Conservation (phyloP, 2,113 vertebrate genomes). For the Eudyptes chrysolophus region DNA sequence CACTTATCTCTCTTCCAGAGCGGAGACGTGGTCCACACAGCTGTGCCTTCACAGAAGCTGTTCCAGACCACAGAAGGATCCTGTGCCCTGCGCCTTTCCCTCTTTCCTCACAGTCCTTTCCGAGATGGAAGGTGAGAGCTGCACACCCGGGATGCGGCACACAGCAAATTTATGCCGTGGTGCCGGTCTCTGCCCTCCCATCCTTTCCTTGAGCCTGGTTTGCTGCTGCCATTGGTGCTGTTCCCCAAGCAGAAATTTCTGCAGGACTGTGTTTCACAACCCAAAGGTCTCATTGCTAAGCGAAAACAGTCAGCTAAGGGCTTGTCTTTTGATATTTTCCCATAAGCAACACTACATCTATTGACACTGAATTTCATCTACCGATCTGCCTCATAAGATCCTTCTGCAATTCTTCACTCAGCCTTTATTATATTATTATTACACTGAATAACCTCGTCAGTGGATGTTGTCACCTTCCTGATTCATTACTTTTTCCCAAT, state of each 20-base stretch:
- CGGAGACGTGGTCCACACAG: accelerated
- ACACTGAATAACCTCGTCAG: not conserved
- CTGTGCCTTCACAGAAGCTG: not conserved
- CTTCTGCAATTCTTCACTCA: not conserved
- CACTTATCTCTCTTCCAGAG: accelerated
- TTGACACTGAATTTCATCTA: not conserved
- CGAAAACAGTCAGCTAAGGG: not conserved
- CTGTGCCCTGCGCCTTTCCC: not conserved
- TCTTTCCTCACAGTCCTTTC: accelerated
- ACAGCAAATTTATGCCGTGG: accelerated
- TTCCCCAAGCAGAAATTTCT: not conserved
- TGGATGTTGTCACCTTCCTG: not conserved
- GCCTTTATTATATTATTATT: not conserved
- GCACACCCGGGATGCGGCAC: accelerated
- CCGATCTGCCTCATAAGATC: not conserved
- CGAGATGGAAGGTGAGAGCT: accelerated
- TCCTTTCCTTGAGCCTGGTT: not conserved
- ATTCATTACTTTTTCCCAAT: not conserved
- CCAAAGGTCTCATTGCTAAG: not conserved
- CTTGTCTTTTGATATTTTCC: not conserved
- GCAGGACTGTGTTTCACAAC: not conserved
- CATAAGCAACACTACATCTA: not conserved
- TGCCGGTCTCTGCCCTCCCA: not conserved
- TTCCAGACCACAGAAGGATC: too few species aligned
- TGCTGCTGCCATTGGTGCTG: not conserved